These are phyloP conservation scores for Melanargia galathea DNA, from an alignment of 2,888 invertebrate genomes.

Conservation along the genomic window DNA sequence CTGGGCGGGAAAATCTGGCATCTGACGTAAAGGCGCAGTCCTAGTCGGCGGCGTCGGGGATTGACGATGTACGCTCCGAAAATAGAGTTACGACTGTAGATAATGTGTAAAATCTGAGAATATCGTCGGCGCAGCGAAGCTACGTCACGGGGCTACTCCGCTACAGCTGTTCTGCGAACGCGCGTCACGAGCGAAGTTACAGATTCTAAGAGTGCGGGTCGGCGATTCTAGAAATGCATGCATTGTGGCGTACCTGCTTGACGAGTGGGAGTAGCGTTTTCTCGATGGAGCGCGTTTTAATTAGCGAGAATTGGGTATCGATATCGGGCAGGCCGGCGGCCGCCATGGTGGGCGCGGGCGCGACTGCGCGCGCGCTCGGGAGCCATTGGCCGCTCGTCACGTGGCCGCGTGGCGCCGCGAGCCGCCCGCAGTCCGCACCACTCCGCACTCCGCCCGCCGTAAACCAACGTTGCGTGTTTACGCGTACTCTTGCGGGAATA, in stretches of 20 bases:
- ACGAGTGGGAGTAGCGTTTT: conserved; percentile 96
- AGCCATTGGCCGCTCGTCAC: conserved; percentile 55
- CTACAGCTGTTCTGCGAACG: conserved; percentile 37
- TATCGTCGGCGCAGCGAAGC: conserved; percentile 56
- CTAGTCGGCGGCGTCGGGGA: conserved; percentile 52
- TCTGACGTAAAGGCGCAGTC: conserved; percentile 49
- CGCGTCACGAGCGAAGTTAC: conserved; percentile 38
- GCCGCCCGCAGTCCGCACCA: conserved; percentile 41
- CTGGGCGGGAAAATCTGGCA: conserved; percentile 74
- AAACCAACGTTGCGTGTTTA: conserved; percentile 55
- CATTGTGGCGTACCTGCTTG: conserved; percentile 89
- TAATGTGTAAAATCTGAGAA: conserved; percentile 62
- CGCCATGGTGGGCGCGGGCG: conserved; percentile 82
- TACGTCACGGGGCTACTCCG: conserved; percentile 62
- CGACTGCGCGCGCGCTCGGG: conserved; percentile 71
- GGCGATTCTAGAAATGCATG: conserved; percentile 46
- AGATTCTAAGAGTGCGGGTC: conserved; percentile 34
- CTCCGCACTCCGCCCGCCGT: conserved; percentile 44
- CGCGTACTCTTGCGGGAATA: conserved; percentile 62
- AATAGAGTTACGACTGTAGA: conserved; percentile 70
- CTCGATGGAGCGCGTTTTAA: conserved; percentile 96
- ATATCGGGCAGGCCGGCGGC: conserved; percentile 82
- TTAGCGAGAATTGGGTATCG: conserved; percentile 86
- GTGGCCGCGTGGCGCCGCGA: conserved; percentile 43
- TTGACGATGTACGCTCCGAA: conserved; percentile 61